phyloP scores from a whole-genome alignment of 2,113 vertebrate genomes.

The western clawed frog (Xenopus tropicalis) region UCB_Xtro_10.0 CM004449.2:45355001-45355500 shows the following conservation, averaged over 20 bases:
- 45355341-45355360: conserved; percentile 38
- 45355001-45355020: too few species aligned
- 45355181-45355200: conserved; percentile 13
- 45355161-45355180: conserved; percentile 36
- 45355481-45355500: too few species aligned
- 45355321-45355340: conserved; percentile 29
- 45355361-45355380: conserved; percentile 11
- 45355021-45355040: too few species aligned
- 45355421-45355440: too few species aligned
- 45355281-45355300: conserved; percentile 19
- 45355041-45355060: too few species aligned
- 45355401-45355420: too few species aligned
- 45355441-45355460: too few species aligned
- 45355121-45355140: conserved; percentile 31
- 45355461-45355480: too few species aligned
- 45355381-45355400: background rate
- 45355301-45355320: background rate
- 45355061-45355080: too few species aligned
- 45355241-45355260: conserved; percentile 14
- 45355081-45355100: background rate
- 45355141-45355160: conserved; percentile 12
- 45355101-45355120: background rate
- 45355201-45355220: conserved; percentile 19
- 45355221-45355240: conserved; percentile 34
- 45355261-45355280: conserved; percentile 13